Evolutionary conservation across 1,140 invertebrate species (phyloP).

Genomic region (Anastrepha obliqua): DNA sequence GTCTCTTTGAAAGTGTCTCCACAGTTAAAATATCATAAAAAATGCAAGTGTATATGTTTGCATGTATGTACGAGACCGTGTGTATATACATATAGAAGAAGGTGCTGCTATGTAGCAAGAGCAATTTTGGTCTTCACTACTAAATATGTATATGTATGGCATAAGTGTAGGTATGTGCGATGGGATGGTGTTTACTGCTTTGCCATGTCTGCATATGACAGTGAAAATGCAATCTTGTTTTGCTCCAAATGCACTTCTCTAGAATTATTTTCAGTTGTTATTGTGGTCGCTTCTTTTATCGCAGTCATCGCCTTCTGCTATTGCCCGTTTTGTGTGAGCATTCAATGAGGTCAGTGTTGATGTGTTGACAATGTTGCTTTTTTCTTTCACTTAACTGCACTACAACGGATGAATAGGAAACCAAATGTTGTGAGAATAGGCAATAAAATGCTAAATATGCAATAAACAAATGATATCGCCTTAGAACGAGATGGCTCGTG

Average conservation of each 20-base stretch:
- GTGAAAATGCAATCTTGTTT: conserved; percentile 25
- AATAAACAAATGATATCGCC: conserved; percentile 30
- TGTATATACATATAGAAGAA: neutral
- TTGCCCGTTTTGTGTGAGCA: neutral
- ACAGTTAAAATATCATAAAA: neutral
- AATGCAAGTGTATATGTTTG: neutral
- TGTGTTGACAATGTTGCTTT: conserved; percentile 15
- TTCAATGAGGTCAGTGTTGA: conserved; percentile 20
- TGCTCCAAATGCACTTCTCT: conserved; percentile 22
- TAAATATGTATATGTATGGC: neutral
- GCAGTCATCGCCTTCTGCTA: neutral
- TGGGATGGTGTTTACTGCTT: neutral
- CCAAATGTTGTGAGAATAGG: conserved; percentile 48
- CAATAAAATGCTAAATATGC: conserved; percentile 48
- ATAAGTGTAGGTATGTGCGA: neutral
- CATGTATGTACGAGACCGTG: neutral
- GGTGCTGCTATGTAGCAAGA: neutral
- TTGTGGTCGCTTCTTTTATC: neutral
- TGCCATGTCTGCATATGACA: neutral
- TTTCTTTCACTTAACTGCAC: conserved; percentile 18
- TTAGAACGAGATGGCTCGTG: neutral
- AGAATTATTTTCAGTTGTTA: neutral
- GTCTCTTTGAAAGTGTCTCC: neutral
- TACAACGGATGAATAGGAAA: conserved; percentile 9
- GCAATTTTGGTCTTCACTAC: neutral